Evolutionary conservation across 92 coral and sea anemone species (phyloP), one percentile per base, ranked within the genome.

Genomic region (Phenganax subtilis): DNA sequence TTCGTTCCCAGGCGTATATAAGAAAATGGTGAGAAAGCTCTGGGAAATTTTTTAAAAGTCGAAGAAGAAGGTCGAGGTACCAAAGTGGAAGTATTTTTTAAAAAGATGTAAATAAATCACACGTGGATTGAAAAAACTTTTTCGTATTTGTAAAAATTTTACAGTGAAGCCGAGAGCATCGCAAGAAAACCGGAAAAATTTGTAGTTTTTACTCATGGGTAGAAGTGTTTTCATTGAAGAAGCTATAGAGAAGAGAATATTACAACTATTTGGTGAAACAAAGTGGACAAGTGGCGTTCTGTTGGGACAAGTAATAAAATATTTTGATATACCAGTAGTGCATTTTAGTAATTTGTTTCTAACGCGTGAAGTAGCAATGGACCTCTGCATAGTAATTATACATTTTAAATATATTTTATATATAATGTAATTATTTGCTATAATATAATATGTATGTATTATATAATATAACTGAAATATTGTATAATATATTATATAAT

Each of bases 261-360:
- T 89, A 6, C 90, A 90, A 51, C 76, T 93, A 27, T 93, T 88
- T 84, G 98, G 98, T 10, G 83, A 80, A 72, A 86, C 78, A 47
- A 84, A 87, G 55, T 93, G 98, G 97, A 93, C 89, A 74, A 73
- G 82, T 47, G 98, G 98, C 16, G 77, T 93, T 51, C 81, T 93
- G 51, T 80, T 93, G 37, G 98, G 98, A 57, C 98, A 93, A 92
- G 98, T 91, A 8, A 14, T 59, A 14, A 71, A 7, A 14, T 28
- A 20, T 20, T 65, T 65, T 65, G 7, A 1, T 65, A 17, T 4
- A 65, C 6, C 31, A 65, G 4, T 7, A 59, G 65, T 12, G 3
- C 25, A 59, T 12, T 14, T 59, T 12, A 3, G 16, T 17, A 17
- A 1, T 65, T 44, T 15, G 28, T 65, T 17, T 65, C 25, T 17